phyloP scores from a whole-genome alignment of 2,888 invertebrate genomes.

The Euzetes globulus region DNA sequence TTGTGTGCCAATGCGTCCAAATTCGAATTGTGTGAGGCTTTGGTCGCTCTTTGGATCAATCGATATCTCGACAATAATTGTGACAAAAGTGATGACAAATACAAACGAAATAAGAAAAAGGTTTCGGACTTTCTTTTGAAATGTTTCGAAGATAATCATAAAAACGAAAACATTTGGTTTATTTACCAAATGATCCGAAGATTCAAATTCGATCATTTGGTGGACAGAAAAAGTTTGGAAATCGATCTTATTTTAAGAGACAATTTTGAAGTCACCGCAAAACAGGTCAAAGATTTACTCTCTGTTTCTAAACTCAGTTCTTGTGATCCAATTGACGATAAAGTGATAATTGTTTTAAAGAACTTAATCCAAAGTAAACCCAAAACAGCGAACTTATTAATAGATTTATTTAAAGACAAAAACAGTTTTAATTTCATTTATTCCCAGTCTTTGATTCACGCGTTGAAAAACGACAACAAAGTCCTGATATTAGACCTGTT shows the following conservation, averaged over 20 bases:
- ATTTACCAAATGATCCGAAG: not conserved
- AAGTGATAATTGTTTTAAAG: not conserved
- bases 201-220: not conserved
- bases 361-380: not conserved
- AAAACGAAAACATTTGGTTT: conserved; percentile 24
- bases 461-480: conserved; percentile 30
- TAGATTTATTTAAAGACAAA: conserved; percentile 12
- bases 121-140: not conserved
- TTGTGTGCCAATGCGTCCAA: conserved; percentile 8
- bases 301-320: not conserved
- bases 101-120: not conserved
- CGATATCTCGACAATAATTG: no score
- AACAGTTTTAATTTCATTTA: conserved; percentile 20
- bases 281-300: not conserved
- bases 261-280: not conserved
- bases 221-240: not conserved
- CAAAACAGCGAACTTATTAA: not conserved
- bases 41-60: not conserved
- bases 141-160: not conserved
- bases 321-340: not conserved
- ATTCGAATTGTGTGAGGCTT: conserved; percentile 14
- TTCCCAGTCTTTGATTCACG: conserved; percentile 28
- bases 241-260: not conserved
- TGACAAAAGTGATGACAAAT: not conserved
- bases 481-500: conserved; percentile 9